Evolutionary conservation across 2,113 vertebrate species (phyloP).

Genomic region (Saccopteryx bilineata): DNA sequence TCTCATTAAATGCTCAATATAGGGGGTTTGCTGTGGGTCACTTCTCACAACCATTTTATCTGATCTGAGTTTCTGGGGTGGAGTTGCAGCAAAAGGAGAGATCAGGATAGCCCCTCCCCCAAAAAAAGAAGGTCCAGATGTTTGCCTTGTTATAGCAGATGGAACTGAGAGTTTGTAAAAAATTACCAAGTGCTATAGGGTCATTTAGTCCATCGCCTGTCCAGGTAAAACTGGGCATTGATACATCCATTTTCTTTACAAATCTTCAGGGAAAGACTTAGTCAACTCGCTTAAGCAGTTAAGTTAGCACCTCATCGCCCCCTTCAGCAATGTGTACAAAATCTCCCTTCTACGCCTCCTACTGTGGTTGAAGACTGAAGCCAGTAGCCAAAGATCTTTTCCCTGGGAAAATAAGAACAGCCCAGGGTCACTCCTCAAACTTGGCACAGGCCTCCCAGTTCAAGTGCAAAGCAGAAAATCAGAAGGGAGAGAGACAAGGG

Average conservation of each 20-base stretch:
- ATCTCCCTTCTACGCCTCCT: neutral
- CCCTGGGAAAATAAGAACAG: neutral
- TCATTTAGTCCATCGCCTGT: neutral
- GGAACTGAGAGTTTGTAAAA: neutral
- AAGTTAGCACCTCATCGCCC: neutral
- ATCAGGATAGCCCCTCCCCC: neutral
- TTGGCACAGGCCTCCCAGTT: neutral
- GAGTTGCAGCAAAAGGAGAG: neutral
- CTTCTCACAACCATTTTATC: neutral
- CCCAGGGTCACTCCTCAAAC: neutral
- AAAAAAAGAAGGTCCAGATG: neutral
- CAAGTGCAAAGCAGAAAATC: conserved; percentile 14
- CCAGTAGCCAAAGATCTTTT: neutral
- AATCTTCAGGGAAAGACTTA: conserved; percentile 10
- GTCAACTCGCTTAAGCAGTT: neutral
- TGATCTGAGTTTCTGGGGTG: neutral
- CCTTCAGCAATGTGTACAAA: neutral
- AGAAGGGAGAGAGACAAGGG: neutral
- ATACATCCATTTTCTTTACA: neutral
- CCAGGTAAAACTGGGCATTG: neutral
- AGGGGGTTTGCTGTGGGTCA: neutral
- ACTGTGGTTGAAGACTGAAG: neutral
- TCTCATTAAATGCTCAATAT: conserved; percentile 43
- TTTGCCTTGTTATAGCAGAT: neutral
- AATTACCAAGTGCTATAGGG: neutral